These are phyloP conservation scores for Sminthurinus aureus DNA, from an alignment of 2,888 invertebrate genomes.

Conservation along the genomic window DNA sequence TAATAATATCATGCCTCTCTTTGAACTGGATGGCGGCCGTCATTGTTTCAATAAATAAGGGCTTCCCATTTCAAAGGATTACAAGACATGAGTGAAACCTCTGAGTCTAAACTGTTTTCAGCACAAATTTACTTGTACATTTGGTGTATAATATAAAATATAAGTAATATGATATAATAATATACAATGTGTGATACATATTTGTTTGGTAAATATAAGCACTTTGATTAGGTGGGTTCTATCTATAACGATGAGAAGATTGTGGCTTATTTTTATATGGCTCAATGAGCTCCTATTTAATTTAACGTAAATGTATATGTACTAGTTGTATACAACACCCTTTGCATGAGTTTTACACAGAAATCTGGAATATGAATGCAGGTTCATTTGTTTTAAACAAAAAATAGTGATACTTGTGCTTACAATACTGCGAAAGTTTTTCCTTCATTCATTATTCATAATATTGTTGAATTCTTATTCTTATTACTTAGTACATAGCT, in stretches of 20 bases:
- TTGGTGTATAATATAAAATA: background rate
- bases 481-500: too few species aligned
- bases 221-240: too few species aligned
- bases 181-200: background rate
- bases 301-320: too few species aligned
- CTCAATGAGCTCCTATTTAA: constrained; percentile 13
- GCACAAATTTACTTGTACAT: background rate
- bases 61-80: constrained; percentile 33
- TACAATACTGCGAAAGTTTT: too few species aligned
- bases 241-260: too few species aligned
- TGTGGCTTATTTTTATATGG: background rate
- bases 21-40: background rate
- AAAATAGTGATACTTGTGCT: too few species aligned
- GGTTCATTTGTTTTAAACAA: too few species aligned
- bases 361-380: too few species aligned
- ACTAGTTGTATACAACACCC: background rate
- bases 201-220: background rate
- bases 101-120: constrained; percentile 9
- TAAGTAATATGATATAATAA: background rate
- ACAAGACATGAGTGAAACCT: constrained; percentile 9
- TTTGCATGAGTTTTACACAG: too few species aligned
- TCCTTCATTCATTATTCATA: too few species aligned
- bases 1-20: background rate
- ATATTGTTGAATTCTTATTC: too few species aligned
- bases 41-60: constrained; percentile 18